Conservation (phyloP, 2,888 invertebrate genomes). For the Polyommatus iphigenia region DNA sequence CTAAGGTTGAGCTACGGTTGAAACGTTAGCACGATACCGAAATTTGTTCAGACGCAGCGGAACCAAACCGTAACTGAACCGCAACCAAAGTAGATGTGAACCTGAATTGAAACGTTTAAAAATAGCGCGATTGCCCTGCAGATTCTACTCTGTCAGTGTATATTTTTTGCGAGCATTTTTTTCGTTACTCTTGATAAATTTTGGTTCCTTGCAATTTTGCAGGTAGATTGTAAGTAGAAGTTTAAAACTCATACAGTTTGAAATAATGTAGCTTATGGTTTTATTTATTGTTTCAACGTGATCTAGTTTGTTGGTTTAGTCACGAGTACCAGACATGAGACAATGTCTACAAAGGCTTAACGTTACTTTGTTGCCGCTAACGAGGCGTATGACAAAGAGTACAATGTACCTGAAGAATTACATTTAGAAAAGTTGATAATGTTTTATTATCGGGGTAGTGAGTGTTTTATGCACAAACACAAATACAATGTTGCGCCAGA, state of each 20-base stretch:
- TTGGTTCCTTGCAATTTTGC: neutral
- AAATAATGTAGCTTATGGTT: slow-evolving; percentile 11
- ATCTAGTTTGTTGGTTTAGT: slow-evolving; percentile 21
- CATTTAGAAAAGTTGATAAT: neutral
- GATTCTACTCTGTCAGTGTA: neutral
- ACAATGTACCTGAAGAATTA: neutral
- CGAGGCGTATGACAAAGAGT: slow-evolving; percentile 3
- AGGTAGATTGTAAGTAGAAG: neutral
- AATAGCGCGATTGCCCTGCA: too few relatives aligned
- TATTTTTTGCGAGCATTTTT: slow-evolving; percentile 1
- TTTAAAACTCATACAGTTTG: neutral
- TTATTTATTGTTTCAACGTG: slow-evolving; percentile 15
- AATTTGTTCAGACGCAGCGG: too few relatives aligned
- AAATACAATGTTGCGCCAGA: slow-evolving; percentile 14
- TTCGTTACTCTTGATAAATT: neutral
- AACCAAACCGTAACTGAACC: too few relatives aligned
- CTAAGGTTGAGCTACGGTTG: too few relatives aligned
- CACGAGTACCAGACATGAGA: neutral
- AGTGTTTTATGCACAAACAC: neutral
- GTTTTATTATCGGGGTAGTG: neutral
- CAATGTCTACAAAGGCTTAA: slow-evolving; percentile 20
- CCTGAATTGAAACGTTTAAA: too few relatives aligned
- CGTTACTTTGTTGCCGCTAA: slow-evolving; percentile 7
- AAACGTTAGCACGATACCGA: too few relatives aligned
- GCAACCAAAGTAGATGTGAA: too few relatives aligned